Evolutionary conservation across 1,140 invertebrate genomes (phyloP), one percentile per base, ranked within the genome.

Genomic region (Trypoxylus dichotomus): DNA sequence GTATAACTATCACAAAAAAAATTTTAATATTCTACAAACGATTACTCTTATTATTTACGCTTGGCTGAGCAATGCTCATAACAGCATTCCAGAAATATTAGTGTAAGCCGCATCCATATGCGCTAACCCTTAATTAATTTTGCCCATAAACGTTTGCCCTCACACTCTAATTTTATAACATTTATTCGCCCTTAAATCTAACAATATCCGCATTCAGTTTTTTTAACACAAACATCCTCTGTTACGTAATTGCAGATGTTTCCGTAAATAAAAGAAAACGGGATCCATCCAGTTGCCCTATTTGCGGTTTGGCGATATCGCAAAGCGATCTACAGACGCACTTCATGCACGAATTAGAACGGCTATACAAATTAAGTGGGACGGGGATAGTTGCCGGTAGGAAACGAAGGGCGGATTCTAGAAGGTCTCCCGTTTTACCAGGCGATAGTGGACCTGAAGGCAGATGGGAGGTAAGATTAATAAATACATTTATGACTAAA

Each of bases 291-390:
- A 92, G 91, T 80, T 96, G 94, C 87, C 94, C 94, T 13, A 91
- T 95, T 13, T 96, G 94, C 85, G 93, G 94, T 0, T 86, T 94
- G 24, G 92, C 93, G 11, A 89, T 96, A 32, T 88, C 92, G 74
- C 86, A 91, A 1, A 92, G 93, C 60, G 94, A 96, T 83, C 85
- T 95, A 78, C 93, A 95, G 83, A 87, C 91, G 43, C 94, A 96
- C 84, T 93, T 95, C 81, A 89, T 92, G 47, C 89, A 93, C 81
- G 94, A 96, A 85, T 85, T 96, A 76, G 94, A 95, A 83, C 90
- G 93, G 77, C 88, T 96, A 24, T 93, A 91, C 82, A 93, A 93
- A 84, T 78, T 89, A 82, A 86, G 87, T 84, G 80, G 86, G 81
- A 78, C 84, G 82, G 75, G 85, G 84, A 80, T 86, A 83, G 74